Evolutionary conservation across 1,140 invertebrate genomes (phyloP).

Genomic region (Apis cerana): DNA sequence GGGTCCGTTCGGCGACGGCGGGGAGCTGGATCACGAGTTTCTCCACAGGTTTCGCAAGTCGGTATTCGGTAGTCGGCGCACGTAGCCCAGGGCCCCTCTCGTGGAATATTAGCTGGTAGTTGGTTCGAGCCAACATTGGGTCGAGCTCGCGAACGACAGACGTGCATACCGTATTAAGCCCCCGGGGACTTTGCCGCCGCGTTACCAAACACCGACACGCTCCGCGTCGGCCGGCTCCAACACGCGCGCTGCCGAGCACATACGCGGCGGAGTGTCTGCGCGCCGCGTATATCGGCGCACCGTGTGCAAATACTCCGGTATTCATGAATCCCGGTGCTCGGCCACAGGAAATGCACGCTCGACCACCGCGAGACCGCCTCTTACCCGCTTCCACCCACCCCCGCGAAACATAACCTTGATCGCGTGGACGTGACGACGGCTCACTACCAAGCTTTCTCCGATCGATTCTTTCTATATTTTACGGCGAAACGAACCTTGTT

Average conservation of each 20-base stretch:
- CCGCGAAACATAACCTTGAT: conserved; percentile 38
- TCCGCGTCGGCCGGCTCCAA: conserved; percentile 44
- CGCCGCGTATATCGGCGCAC: conserved; percentile 65
- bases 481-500: too few relatives aligned
- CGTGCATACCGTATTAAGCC: conserved; percentile 80
- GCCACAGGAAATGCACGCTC: conserved; percentile 67
- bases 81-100: conserved; percentile 71
- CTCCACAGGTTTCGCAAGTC: conserved; percentile 51
- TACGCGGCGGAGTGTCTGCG: conserved; percentile 40
- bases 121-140: conserved; percentile 73
- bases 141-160: conserved; percentile 73
- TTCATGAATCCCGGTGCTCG: conserved; percentile 76
- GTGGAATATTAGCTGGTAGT: conserved; percentile 79
- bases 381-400: conserved; percentile 23
- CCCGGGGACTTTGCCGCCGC: conserved; percentile 68
- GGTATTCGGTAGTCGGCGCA: conserved; percentile 62
- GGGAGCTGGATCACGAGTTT: conserved; percentile 49
- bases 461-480: too few relatives aligned
- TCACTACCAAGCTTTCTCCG: too few relatives aligned
- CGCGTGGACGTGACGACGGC: not conserved
- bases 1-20: not conserved
- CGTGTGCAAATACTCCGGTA: conserved; percentile 77
- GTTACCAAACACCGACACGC: conserved; percentile 54
- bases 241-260: conserved; percentile 30
- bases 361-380: conserved; percentile 51